Base-by-base conservation (phyloP, 2,113 vertebrate genomes). In the Prinia subflava region DNA sequence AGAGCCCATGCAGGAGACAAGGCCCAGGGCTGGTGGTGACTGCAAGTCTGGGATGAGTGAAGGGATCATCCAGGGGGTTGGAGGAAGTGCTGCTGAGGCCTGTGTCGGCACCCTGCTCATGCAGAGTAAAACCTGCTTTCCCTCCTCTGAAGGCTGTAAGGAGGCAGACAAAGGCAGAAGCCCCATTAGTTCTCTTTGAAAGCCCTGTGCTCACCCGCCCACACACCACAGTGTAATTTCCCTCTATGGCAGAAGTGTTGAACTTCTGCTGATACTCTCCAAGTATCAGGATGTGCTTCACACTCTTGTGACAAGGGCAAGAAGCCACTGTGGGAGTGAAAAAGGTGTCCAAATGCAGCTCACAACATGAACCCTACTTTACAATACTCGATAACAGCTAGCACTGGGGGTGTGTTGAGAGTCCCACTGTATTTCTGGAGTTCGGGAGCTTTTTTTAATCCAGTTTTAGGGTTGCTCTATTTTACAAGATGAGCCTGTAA, bases 131-230 rank as follows among this genome's bases (percentile, higher is more conserved):
- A 20, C 11, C 15, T 60, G 27, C 50, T 64, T 47, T 64, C 35
- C 13, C 8, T 67, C 21, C 46, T 25, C 60, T 42, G n/a, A 81
- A 68, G 4, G 1, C 63, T 50, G 15, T 17, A 27, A 92, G 37
- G 56, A 41, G 52, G 44, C 90, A 79, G 33, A 64, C 49, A 79
- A 79, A 95, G 86, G 84, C 90, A 93, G 84, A 90, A 78, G 39
- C 37, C 31, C 19, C 14, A 8, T 31, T 52, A 71, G 56, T 47
- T 71, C 67, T 33, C 49, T 91, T 47, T 79, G 62, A 85, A 82
- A 82, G 39, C 69, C 13, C 52, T 71, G 18, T 1, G 0, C 25
- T 81, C 60, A 55, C 5, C 39, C 53, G 3, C 93, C 93, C 90
- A 83, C 95, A 44, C 9, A 71, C 7, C 19, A 16, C 20, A 5